Evolutionary conservation across 1,140 invertebrate genomes (phyloP).

Genomic region (Antheraea mylitta): DNA sequence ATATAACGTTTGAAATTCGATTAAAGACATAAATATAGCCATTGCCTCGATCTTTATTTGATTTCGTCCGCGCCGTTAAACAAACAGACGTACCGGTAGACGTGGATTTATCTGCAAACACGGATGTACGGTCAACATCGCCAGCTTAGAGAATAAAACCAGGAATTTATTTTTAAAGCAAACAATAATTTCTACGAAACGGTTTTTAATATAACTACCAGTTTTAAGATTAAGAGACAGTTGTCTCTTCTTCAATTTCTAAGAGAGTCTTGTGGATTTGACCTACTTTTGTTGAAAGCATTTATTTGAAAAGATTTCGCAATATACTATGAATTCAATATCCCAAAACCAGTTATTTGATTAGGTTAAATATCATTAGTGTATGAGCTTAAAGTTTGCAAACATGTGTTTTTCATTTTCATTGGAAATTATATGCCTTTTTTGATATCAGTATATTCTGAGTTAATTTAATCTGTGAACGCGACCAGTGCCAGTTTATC

Average conservation of each 20-base stretch:
- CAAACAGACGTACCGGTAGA: conserved; percentile 12
- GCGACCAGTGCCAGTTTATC: conserved; percentile 16
- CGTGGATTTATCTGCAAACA: conserved; percentile 14
- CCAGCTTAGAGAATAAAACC: neutral
- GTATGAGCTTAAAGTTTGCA: no score
- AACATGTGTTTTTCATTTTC: neutral
- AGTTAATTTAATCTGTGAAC: conserved; percentile 18
- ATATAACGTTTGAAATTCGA: neutral
- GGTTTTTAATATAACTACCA: no score
- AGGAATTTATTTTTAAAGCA: no score
- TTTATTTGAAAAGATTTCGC: no score
- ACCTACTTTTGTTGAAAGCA: no score
- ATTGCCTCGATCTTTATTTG: neutral
- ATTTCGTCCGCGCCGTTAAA: conserved; percentile 3
- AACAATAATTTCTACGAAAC: no score
- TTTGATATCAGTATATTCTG: neutral
- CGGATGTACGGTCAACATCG: conserved; percentile 1
- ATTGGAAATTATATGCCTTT: neutral
- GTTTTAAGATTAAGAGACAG: no score
- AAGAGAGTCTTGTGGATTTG: no score
- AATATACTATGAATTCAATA: no score
- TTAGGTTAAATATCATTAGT: no score
- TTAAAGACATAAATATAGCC: neutral
- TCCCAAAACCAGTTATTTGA: no score
- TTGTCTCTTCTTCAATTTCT: no score